A percentile compares a stretch with the other conserved stretches of the same genome.
Evolutionary conservation across 2,797 vertebrate genomes (phyloP).

Genomic region (Prunella strophiata): DNA sequence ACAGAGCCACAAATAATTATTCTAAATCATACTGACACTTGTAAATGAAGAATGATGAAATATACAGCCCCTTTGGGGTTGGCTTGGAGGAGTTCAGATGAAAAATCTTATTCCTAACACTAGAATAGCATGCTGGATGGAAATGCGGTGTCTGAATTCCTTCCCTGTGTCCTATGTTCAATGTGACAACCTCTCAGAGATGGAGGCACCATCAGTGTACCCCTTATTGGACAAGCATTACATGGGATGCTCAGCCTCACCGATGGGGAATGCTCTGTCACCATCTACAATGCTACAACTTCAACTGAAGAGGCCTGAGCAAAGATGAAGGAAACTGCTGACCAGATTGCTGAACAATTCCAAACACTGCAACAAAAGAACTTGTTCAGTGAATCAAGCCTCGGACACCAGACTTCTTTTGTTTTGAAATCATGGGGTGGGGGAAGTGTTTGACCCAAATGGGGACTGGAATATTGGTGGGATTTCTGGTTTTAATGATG

Average conservation of each 20-base stretch:
- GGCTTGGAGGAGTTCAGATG: not conserved
- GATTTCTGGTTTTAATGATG: not conserved
- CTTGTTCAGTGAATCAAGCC: not conserved
- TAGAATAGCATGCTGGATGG: not conserved
- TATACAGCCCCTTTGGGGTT: not conserved
- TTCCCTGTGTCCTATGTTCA: not conserved
- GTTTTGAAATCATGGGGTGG: not conserved
- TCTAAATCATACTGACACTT: not conserved
- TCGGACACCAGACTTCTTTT: not conserved
- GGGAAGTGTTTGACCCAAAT: not conserved
- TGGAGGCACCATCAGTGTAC: not conserved
- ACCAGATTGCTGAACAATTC: not conserved
- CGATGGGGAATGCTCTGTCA: not conserved
- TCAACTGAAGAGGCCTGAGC: not conserved
- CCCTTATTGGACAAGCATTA: not conserved
- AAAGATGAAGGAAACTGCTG: not conserved
- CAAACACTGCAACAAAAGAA: not conserved
- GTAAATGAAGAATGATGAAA: not conserved
- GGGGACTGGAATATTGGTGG: accelerated
- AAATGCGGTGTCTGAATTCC: not conserved
- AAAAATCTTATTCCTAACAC: not conserved
- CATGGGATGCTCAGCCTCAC: not conserved
- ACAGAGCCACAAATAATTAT: not conserved
- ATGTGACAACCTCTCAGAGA: accelerated
- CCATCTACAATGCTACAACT: not conserved